Base-by-base conservation (phyloP, 2,797 vertebrate genomes). In the Clarias pachynema region DNA sequence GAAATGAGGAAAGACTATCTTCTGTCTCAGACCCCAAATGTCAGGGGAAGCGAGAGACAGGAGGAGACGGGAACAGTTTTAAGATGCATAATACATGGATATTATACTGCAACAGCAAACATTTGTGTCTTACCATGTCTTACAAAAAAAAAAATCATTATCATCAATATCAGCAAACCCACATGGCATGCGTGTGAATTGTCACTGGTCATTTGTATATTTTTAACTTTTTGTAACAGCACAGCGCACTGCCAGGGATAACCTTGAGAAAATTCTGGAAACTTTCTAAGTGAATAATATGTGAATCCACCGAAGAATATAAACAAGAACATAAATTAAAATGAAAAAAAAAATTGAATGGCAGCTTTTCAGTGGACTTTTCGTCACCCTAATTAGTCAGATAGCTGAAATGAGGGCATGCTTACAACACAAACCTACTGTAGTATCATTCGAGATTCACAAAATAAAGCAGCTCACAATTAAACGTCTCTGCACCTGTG, bases 1-100 rank as follows among this genome's bases (percentile, higher is more conserved):
- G 90, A 91, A 92, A 91, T 91, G 89, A 92, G 89, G 89, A 92
- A 65, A 86, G 91, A 63, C 87, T 78, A 49, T 68, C 70, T 88
- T 79, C 40, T 87, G 75, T 79, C 79, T 83, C 15, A 37, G 84
- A 87, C 82, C 70, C 79, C 74, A 90, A 93, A 89, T 92, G 88
- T 75, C 82, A 91, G 6, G 26, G 86, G 56, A 24, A 82, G 40
- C 4, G 31, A 79, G 83, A 70, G 37, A 72, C 37, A 72, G 83
- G 86, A 62, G 88, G 87, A 90, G 92, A 92, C 34, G 53, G 66
- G n/a, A 31, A 78, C 77, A 84, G n/a, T 10, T 26, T 26, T 12
- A 49, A 18, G 57, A 26, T 56, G 65, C 31, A 56, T 15, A 14
- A 60, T 68, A 59, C 26, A 78, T 14, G 57, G 24, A 5, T 44